phyloP scores from a whole-genome alignment of 92 coral and sea anemone species.

The Ricordea florida region DNA sequence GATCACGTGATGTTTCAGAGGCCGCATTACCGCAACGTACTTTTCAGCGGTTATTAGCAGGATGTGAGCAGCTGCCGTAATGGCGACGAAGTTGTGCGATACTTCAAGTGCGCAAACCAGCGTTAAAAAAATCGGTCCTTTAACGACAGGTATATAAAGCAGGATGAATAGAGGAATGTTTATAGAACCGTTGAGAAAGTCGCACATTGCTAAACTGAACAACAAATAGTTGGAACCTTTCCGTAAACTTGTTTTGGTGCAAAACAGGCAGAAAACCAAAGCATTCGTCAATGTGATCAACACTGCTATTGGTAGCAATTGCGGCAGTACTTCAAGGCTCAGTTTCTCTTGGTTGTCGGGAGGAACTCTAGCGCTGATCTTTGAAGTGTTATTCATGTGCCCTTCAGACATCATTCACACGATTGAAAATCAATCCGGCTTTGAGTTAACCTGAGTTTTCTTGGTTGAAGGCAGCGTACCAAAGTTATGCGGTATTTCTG shows the following conservation, averaged over 20 bases:
- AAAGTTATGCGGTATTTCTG: too few relatives aligned
- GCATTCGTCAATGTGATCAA: slow-evolving; percentile 35
- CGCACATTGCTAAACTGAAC: slow-evolving; percentile 61
- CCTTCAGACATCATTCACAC: not conserved
- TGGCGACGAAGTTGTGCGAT: slow-evolving; percentile 59
- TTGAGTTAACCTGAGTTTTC: too few relatives aligned
- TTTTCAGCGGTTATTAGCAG: slow-evolving; percentile 76
- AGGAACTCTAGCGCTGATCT: not conserved
- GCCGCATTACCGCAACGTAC: slow-evolving; percentile 76
- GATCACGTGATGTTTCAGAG: slow-evolving; percentile 67
- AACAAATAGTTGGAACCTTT: slow-evolving; percentile 63
- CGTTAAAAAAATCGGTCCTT: not conserved
- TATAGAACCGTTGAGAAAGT: slow-evolving; percentile 58
- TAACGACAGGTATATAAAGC: not conserved
- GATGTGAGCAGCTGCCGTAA: slow-evolving; percentile 68
- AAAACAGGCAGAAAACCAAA: slow-evolving; percentile 56
- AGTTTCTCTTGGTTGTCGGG: not conserved
- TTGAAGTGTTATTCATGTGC: not conserved
- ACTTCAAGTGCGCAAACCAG: slow-evolving; percentile 24
- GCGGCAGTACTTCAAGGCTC: not conserved
- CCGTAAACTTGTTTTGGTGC: slow-evolving; percentile 27
- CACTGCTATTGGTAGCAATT: slow-evolving; percentile 39
- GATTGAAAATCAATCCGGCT: too few relatives aligned
- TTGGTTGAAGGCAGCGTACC: too few relatives aligned
- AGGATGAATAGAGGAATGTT: slow-evolving; percentile 41